These are phyloP conservation scores for Hylaea fasciaria DNA, from an alignment of 2,888 invertebrate genomes.

Conservation along the genomic window DNA sequence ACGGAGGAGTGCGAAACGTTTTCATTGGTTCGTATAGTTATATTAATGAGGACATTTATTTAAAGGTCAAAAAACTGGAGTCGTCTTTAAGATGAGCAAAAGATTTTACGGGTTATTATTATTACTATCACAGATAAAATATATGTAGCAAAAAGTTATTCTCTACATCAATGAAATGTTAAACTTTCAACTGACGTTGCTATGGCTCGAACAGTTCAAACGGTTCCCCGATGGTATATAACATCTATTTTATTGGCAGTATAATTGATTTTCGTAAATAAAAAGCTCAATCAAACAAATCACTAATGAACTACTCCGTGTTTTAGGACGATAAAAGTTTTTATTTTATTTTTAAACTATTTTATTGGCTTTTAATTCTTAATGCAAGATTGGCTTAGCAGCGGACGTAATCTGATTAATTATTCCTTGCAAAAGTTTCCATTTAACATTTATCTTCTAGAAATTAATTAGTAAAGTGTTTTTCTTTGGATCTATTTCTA, in stretches of 20 bases:
- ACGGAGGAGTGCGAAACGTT: constrained; percentile 50
- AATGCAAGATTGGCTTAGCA: too few species aligned
- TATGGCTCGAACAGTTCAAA: background rate
- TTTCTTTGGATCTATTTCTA: too few species aligned
- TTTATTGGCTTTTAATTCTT: background rate
- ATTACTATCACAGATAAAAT: constrained; percentile 47
- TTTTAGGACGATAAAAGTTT: background rate
- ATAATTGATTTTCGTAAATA: constrained; percentile 10
- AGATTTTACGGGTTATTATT: constrained; percentile 60
- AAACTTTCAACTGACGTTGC: constrained; percentile 1
- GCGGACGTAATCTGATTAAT: too few species aligned
- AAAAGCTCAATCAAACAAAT: constrained; percentile 19
- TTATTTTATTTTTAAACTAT: background rate
- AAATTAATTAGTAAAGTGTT: too few species aligned
- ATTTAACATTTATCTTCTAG: too few species aligned
- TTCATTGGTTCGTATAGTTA: constrained; percentile 62
- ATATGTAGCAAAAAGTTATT: constrained; percentile 28
- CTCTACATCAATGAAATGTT: constrained; percentile 15
- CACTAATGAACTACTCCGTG: constrained; percentile 19
- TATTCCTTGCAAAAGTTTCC: too few species aligned
- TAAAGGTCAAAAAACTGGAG: constrained; percentile 76
- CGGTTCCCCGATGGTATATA: constrained; percentile 12
- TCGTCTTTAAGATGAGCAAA: constrained; percentile 62
- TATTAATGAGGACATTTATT: constrained; percentile 73
- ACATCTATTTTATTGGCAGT: constrained; percentile 22